Percentiles rank a stretch among this genome's conserved stretches.
Conservation (phyloP, 2,888 invertebrate genomes). For the Trypoxylon attenuatum region DNA sequence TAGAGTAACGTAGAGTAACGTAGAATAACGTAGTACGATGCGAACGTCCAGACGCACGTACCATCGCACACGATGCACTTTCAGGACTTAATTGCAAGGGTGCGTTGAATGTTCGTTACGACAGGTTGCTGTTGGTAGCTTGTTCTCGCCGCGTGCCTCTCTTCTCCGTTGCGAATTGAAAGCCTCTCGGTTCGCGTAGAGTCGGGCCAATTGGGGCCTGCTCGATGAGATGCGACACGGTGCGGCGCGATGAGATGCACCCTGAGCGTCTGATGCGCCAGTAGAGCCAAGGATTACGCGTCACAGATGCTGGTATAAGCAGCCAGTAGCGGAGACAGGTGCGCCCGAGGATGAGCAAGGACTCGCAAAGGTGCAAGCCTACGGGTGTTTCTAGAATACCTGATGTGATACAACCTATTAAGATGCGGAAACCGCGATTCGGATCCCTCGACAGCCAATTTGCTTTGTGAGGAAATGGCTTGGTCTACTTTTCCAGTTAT, state of each 20-base stretch:
- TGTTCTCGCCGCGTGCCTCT: too few species aligned
- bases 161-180: conserved; percentile 44
- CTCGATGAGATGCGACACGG: conserved; percentile 11
- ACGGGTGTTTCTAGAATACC: conserved; percentile 48
- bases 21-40: too few species aligned
- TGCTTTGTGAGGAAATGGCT: conserved; percentile 51
- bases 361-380: conserved; percentile 36
- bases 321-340: conserved; percentile 43
- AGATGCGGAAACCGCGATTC: conserved; percentile 31
- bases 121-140: too few species aligned
- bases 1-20: too few species aligned
- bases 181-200: conserved; percentile 24
- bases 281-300: conserved; percentile 56
- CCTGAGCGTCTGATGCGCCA: too few species aligned
- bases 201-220: conserved; percentile 6
- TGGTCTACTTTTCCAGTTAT: too few species aligned
- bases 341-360: too few species aligned
- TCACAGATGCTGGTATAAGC: conserved; percentile 58
- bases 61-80: conserved; percentile 38
- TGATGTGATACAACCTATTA: conserved; percentile 44
- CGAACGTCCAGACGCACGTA: too few species aligned
- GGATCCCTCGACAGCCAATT: conserved; percentile 47
- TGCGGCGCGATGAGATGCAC: background rate
- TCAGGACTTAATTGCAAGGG: conserved; percentile 44
- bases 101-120: conserved; percentile 45